Percentiles rank a stretch among this genome's conserved stretches.
Conservation (phyloP, 2,113 vertebrate species). For the Engystomops pustulosus region DNA sequence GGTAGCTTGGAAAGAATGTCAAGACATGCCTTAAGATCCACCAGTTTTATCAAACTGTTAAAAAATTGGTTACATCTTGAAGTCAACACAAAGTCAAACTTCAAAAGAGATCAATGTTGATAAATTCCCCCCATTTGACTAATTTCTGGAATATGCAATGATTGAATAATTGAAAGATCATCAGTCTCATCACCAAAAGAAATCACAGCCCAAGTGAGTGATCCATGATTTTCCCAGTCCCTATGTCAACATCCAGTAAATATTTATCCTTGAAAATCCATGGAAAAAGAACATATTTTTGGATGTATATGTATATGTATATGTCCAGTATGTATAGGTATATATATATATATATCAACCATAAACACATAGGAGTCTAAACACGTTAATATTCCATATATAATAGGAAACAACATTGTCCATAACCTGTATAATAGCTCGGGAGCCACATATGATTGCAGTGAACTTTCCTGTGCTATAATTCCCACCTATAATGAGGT, state of each 20-base stretch:
- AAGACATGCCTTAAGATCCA: no score
- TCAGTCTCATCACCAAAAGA: slow-evolving; percentile 3
- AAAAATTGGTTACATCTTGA: no score
- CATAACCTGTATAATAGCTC: slow-evolving; percentile 1
- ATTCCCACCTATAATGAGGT: slow-evolving; percentile 33
- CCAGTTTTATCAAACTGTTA: no score
- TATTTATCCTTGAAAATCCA: not conserved
- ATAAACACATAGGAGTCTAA: no score
- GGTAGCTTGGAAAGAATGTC: no score
- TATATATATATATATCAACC: no score
- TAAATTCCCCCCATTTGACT: no score
- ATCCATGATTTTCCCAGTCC: no score
- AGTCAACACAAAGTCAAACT: no score
- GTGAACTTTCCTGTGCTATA: not conserved
- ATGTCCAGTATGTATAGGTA: not conserved
- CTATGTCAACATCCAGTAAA: not conserved
- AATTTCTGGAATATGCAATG: slow-evolving; percentile 26
- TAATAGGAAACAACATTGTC: slow-evolving; percentile 16
- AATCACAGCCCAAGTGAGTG: not conserved
- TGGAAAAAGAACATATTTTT: not conserved
- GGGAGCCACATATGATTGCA: slow-evolving; percentile 3
- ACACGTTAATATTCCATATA: no score
- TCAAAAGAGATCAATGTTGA: no score
- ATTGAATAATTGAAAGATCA: slow-evolving; percentile 35
- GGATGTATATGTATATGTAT: not conserved